A percentile compares a stretch with the other conserved stretches of the same genome.
Evolutionary conservation across 2,888 invertebrate genomes (phyloP).

Genomic region (Temnothorax unifasciatus): DNA sequence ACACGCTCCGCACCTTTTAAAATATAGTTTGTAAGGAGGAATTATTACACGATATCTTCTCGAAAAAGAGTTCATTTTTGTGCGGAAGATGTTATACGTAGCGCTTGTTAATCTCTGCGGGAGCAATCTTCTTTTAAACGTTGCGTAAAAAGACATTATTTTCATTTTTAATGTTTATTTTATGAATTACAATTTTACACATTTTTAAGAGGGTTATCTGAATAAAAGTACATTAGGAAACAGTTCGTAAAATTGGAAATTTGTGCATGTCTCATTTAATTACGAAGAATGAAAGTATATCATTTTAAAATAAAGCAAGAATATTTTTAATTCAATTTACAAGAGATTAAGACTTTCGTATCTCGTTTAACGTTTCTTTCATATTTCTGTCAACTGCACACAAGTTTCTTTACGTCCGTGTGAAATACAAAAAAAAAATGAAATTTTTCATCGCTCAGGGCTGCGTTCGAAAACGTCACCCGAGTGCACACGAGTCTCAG

Average conservation of each 20-base stretch:
- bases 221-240: background rate
- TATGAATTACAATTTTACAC: background rate
- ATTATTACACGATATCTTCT: conserved; percentile 4
- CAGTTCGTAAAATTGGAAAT: background rate
- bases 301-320: conserved; percentile 3
- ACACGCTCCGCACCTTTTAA: conserved; percentile 16
- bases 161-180: conserved; percentile 1
- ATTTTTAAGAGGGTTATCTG: background rate
- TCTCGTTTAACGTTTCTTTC: conserved; percentile 11
- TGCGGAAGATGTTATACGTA: background rate
- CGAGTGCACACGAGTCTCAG: too few species aligned
- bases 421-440: background rate
- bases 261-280: conserved; percentile 3
- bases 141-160: background rate
- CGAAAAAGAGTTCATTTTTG: background rate
- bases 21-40: conserved; percentile 29
- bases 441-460: conserved; percentile 15
- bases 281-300: background rate
- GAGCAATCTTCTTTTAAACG: conserved; percentile 18
- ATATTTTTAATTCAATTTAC: background rate
- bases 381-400: background rate
- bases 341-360: background rate
- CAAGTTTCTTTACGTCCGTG: background rate
- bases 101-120: background rate
- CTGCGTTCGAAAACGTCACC: too few species aligned